Conservation (phyloP, 1,140 invertebrate genomes). For the Euglossa dilemma region DNA sequence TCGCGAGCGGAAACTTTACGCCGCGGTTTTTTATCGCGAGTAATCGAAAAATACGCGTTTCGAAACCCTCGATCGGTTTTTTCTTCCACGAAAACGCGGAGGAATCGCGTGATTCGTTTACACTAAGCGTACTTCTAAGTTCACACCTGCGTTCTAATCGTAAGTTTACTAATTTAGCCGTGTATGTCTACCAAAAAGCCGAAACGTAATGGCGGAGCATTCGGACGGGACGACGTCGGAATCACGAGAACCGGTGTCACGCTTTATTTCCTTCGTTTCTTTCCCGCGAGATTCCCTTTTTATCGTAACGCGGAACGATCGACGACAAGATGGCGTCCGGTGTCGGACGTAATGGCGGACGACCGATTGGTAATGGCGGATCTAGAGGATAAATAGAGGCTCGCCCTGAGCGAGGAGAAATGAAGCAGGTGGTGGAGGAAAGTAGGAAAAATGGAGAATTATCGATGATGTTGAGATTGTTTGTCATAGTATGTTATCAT, state of each 20-base stretch:
- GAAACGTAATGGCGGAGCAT: neutral
- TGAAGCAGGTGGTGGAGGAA: conserved; percentile 8
- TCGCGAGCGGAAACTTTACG: too few species aligned
- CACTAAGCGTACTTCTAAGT: neutral
- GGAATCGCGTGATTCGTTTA: neutral
- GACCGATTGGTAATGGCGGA: conserved; percentile 18
- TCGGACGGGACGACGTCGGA: neutral
- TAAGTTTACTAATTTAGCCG: neutral
- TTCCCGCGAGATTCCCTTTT: neutral
- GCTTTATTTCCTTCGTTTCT: neutral
- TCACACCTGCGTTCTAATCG: neutral
- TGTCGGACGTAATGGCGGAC: neutral
- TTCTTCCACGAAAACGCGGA: neutral
- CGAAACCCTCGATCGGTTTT: too few species aligned
- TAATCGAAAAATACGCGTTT: too few species aligned
- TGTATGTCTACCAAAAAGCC: neutral
- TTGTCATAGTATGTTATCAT: conserved; percentile 69
- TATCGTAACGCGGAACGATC: neutral
- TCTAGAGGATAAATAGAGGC: too few species aligned
- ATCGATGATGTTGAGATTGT: conserved; percentile 67
- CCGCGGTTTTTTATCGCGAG: too few species aligned
- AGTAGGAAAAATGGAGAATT: conserved; percentile 49
- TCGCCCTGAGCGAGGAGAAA: too few species aligned
- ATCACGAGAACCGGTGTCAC: too few species aligned
- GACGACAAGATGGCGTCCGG: neutral